phyloP scores from a whole-genome alignment of 2,888 invertebrate genomes.

The Lycocerus yunnanus region DNA sequence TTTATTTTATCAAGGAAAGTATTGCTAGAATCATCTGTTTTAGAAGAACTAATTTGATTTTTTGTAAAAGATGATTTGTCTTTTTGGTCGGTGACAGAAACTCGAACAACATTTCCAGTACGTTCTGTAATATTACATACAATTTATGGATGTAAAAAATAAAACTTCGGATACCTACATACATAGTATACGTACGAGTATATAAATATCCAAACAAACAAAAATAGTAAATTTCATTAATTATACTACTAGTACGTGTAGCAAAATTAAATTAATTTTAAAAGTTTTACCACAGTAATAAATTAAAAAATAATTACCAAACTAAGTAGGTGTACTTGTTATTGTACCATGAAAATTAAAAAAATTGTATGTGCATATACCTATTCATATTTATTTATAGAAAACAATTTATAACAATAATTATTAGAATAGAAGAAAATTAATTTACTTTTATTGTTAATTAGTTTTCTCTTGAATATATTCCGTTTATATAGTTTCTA shows the following conservation, averaged over 20 bases:
- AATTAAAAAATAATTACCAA: neutral
- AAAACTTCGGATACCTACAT: too few relatives aligned
- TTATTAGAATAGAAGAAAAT: neutral
- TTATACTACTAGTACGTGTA: too few relatives aligned
- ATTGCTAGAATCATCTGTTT: neutral
- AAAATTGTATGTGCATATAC: neutral
- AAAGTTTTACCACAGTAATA: neutral
- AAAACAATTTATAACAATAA: neutral
- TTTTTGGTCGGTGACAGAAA: slow-evolving; percentile 53
- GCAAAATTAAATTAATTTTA: neutral
- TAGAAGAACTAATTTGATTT: slow-evolving; percentile 35
- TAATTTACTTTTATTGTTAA: neutral
- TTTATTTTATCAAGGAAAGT: slow-evolving; percentile 42
- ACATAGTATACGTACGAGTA: too few relatives aligned
- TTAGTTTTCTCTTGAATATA: neutral
- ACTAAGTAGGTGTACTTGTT: neutral
- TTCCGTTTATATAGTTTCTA: neutral
- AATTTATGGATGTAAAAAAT: neutral
- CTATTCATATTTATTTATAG: neutral
- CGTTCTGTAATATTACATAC: slow-evolving; percentile 54
- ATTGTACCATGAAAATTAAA: neutral
- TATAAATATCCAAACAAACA: too few relatives aligned
- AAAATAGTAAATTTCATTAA: neutral
- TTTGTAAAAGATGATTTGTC: slow-evolving; percentile 38
- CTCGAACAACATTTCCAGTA: slow-evolving; percentile 57